Conservation (phyloP, 2,888 invertebrate genomes). For the Cacoxenus indagator region DNA sequence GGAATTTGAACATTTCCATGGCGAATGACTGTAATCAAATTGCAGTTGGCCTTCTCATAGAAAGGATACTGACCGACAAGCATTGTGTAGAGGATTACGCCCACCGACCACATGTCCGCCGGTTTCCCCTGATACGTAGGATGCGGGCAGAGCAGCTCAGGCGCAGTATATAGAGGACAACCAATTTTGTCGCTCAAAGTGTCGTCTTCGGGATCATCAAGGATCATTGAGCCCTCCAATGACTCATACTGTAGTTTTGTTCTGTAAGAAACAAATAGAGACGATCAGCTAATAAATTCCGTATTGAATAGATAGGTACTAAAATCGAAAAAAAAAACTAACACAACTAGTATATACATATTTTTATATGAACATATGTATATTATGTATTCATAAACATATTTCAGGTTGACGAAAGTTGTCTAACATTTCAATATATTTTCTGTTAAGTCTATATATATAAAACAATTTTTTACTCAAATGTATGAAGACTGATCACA, state of each 20-base stretch:
- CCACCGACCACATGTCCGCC: conserved; percentile 70
- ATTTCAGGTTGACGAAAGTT: no score
- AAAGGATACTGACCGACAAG: conserved; percentile 70
- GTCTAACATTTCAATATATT: no score
- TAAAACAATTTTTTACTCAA: no score
- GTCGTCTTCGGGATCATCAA: conserved; percentile 65
- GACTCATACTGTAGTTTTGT: conserved; percentile 70
- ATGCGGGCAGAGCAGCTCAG: conserved; percentile 66
- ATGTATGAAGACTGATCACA: no score
- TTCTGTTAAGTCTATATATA: no score
- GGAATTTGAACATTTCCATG: conserved; percentile 68
- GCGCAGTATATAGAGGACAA: conserved; percentile 69
- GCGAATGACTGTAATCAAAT: conserved; percentile 66
- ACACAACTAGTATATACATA: no score
- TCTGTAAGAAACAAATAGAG: conserved; percentile 47
- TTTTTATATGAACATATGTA: no score
- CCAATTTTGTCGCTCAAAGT: conserved; percentile 69
- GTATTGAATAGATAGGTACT: background rate
- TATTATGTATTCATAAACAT: no score
- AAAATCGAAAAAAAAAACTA: background rate
- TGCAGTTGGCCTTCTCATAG: conserved; percentile 68
- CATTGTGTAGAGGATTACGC: conserved; percentile 69
- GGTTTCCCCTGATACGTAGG: conserved; percentile 68
- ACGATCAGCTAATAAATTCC: background rate
- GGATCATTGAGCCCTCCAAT: conserved; percentile 68